These are phyloP conservation scores for Tragulus kanchil DNA, from an alignment of 2,113 vertebrate genomes.

Conservation along the genomic window DNA sequence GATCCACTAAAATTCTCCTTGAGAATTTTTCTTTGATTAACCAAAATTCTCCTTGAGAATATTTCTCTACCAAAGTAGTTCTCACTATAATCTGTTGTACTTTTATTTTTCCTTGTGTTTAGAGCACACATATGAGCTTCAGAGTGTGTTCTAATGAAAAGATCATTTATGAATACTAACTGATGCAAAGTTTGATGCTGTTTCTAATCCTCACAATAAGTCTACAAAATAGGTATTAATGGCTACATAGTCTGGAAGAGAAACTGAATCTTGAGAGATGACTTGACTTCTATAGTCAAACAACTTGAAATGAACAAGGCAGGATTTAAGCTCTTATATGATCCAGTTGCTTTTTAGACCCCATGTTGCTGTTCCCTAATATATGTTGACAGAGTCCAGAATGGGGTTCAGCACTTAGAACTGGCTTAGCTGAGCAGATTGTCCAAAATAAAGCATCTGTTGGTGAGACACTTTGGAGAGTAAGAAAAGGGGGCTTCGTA, in stretches of 20 bases:
- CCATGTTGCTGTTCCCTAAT: background rate
- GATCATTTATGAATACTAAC: background rate
- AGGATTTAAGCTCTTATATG: background rate
- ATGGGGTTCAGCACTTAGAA: background rate
- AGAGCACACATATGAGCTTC: background rate
- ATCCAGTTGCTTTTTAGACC: background rate
- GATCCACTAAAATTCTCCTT: background rate
- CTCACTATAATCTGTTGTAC: background rate
- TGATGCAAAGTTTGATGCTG: background rate
- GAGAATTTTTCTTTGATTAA: background rate
- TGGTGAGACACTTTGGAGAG: background rate
- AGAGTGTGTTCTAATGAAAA: background rate
- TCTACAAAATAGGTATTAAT: background rate
- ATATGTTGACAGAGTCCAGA: background rate
- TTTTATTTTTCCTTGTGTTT: slow-evolving; percentile 31
- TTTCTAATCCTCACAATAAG: background rate
- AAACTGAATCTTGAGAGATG: background rate
- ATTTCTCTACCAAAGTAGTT: background rate
- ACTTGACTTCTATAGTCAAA: background rate
- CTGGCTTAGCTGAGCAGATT: background rate
- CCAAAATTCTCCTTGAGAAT: background rate
- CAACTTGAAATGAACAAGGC: background rate
- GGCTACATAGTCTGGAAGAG: background rate
- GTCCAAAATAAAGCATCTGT: background rate
- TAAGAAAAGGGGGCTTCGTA: background rate